Evolutionary conservation across 2,888 invertebrate species (phyloP).

Genomic region (Lydus trimaculatus): DNA sequence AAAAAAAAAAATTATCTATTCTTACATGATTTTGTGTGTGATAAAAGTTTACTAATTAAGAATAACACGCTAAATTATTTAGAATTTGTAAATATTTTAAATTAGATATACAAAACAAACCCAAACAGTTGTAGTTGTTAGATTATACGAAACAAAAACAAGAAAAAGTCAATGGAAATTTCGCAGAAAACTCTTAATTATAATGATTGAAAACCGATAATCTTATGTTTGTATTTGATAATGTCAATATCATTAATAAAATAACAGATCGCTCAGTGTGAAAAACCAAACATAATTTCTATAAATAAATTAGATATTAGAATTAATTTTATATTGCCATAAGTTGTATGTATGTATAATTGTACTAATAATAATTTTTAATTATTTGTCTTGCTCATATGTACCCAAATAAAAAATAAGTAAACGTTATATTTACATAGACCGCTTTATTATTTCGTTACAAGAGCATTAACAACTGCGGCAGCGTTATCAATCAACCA

Average conservation of each 20-base stretch:
- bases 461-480: background rate
- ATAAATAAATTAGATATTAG: conserved; percentile 30
- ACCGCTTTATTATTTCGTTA: conserved; percentile 19
- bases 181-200: conserved; percentile 32
- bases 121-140: conserved; percentile 44
- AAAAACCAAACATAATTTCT: conserved; percentile 42
- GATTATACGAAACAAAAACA: conserved; percentile 16
- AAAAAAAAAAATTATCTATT: conserved; percentile 12
- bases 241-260: conserved; percentile 26
- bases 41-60: conserved; percentile 38
- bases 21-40: conserved; percentile 40
- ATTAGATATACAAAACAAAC: conserved; percentile 42
- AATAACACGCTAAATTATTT: conserved; percentile 33
- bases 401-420: conserved; percentile 46
- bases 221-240: conserved; percentile 25
- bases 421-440: conserved; percentile 52
- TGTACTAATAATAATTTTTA: conserved; percentile 46
- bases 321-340: conserved; percentile 40
- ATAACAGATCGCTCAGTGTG: conserved; percentile 36
- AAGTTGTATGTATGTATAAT: conserved; percentile 49
- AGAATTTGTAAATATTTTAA: conserved; percentile 41
- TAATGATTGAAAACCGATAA: conserved; percentile 22
- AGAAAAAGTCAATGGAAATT: conserved; percentile 45
- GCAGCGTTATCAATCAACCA: background rate
- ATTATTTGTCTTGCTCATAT: conserved; percentile 45